Base-by-base conservation (phyloP, 2,113 vertebrate genomes). In the Jacana jacana region DNA sequence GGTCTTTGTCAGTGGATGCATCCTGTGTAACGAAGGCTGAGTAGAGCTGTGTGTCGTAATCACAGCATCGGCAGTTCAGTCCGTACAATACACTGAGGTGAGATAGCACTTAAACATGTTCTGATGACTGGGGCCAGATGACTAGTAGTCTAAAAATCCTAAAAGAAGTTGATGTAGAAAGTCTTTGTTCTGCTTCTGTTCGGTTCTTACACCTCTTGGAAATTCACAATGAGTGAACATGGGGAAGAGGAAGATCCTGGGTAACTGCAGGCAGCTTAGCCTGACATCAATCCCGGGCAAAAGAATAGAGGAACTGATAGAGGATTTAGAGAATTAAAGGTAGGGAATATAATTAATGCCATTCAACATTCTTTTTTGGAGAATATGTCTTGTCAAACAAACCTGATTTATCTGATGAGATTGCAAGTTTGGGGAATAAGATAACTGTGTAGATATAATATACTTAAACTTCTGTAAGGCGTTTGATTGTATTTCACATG, bases 301-400 rank as follows among this genome's bases (percentile, higher is more conserved):
- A 94, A 95, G 77, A 96, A 95, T 54, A 82, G 91, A 84, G 23
- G 64, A 92, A 80, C 31, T 70, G 73, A 54, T 71, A 89, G 81
- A 91, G 71, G 79, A 95, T 96, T 95, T 95, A 63, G 81, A 63
- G 89, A 97, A 96, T 96, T 95, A 95, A 83, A 91, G 85, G 54
- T 76, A 91, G 71, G 71, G 70, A 97, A 97, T 89, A 89, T 97
- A 96, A 97, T 97, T 96, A 96, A 96, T 91, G 95, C 94, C 94
- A 93, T 95, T 96, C 95, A 96, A 70, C 37, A 27, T 73, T 95
- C 91, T 65, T 94, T 95, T 95, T 95, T 91, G 83, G 93, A 93
- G 91, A 91, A 54, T 95, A 40, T 72, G 31, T 88, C 96, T 96
- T 97, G 96, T 97, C 95, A 97, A 95, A 94, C 93, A 97, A 94